phyloP scores from a whole-genome alignment of 2,888 invertebrate species.

The Leucoma salicis region DNA sequence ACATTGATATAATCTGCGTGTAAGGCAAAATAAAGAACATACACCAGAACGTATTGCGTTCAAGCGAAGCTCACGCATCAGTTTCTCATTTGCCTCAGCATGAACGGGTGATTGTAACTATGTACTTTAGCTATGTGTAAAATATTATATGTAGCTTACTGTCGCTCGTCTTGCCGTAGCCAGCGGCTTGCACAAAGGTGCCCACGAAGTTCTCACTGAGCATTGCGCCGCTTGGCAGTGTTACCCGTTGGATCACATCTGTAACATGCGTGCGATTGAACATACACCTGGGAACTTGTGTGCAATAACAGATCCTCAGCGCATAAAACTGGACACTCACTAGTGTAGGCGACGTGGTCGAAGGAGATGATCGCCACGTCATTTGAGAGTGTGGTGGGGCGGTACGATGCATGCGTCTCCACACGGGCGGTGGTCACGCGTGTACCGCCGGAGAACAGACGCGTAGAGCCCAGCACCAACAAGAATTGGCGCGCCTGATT shows the following conservation, averaged over 20 bases:
- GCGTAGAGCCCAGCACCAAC: slow-evolving; percentile 44
- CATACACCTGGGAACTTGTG: neutral
- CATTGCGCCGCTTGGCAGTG: slow-evolving; percentile 38
- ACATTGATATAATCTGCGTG: no score
- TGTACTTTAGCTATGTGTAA: neutral
- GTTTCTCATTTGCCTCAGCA: no score
- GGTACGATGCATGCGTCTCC: slow-evolving; percentile 33
- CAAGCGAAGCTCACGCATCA: no score
- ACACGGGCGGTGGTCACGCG: slow-evolving; percentile 36
- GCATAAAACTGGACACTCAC: slow-evolving; percentile 22
- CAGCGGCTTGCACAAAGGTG: slow-evolving; percentile 44
- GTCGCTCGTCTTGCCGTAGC: slow-evolving; percentile 55
- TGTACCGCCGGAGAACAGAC: slow-evolving; percentile 39
- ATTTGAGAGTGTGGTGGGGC: slow-evolving; percentile 32
- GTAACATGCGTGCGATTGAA: slow-evolving; percentile 11
- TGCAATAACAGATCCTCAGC: neutral
- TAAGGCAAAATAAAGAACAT: no score
- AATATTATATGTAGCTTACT: slow-evolving; percentile 27
- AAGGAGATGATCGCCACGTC: slow-evolving; percentile 36
- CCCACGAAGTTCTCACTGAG: slow-evolving; percentile 41
- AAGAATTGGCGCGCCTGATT: slow-evolving; percentile 42
- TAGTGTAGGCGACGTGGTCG: slow-evolving; percentile 32
- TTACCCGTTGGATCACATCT: slow-evolving; percentile 46
- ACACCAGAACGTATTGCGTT: no score
- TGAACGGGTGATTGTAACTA: no score